Percentiles rank a stretch among this genome's conserved stretches.
Conservation (phyloP, 1,140 invertebrate genomes). For the Drosophila obscura region DNA sequence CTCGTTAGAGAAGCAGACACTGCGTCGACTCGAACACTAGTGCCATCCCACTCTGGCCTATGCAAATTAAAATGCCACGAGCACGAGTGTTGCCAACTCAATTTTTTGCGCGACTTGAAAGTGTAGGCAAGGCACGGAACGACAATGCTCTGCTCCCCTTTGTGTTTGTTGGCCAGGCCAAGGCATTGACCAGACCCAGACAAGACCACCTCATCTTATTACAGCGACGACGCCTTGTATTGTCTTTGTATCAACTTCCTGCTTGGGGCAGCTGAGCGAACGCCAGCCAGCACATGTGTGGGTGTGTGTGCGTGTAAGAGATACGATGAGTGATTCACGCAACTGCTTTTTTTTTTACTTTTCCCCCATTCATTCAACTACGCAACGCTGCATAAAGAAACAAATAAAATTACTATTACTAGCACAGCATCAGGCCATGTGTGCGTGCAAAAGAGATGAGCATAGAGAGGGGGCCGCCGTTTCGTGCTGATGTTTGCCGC, state of each 20-base stretch:
- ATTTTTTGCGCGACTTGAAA: conserved; percentile 71
- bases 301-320: not conserved
- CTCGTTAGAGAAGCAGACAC: conserved; percentile 23
- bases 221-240: conserved; percentile 41
- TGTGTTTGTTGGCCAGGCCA: conserved; percentile 18
- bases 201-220: conserved; percentile 43
- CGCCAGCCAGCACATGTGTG: not conserved
- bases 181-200: conserved; percentile 51
- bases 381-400: conserved; percentile 22
- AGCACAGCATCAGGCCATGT: conserved; percentile 37
- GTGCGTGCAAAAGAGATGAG: conserved; percentile 30
- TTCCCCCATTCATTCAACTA: conserved; percentile 35
- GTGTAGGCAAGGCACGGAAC: conserved; percentile 46
- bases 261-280: conserved; percentile 28
- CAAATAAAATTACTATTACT: conserved; percentile 40
- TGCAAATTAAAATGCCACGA: conserved; percentile 28
- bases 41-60: conserved; percentile 47
- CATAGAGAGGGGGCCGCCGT: conserved; percentile 26
- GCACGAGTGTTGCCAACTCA: conserved; percentile 71
- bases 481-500: conserved; percentile 59
- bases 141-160: conserved; percentile 27
- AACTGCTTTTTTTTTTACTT: conserved; percentile 42
- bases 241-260: conserved; percentile 65
- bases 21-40: conserved; percentile 26
- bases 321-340: conserved; percentile 48